Evolutionary conservation across 2,888 invertebrate species (phyloP), one percentile per base, ranked within the genome.

Genomic region (Caenorhabditis sulstoni): DNA sequence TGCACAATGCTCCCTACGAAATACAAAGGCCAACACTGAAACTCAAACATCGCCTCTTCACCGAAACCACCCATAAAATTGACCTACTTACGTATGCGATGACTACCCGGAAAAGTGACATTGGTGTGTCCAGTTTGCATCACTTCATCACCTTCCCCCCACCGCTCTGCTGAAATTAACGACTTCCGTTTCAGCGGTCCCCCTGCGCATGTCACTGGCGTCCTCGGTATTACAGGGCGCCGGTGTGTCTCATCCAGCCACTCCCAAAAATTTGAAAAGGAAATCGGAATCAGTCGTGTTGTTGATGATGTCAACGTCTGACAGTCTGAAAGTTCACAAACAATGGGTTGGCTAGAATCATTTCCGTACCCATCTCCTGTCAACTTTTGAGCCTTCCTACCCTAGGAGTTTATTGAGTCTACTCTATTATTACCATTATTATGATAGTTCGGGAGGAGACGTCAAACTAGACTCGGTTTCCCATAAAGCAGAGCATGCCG

Each of bases 401-500:
- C n/a, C n/a, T n/a, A n/a, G n/a, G n/a, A n/a, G n/a, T n/a, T n/a
- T n/a, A n/a, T n/a, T n/a, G n/a, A n/a, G n/a, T n/a, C n/a, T n/a
- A n/a, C n/a, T n/a, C n/a, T n/a, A n/a, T n/a, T n/a, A n/a, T n/a
- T n/a, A n/a, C n/a, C n/a, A n/a, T n/a, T n/a, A n/a, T n/a, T n/a
- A n/a, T n/a, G n/a, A n/a, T n/a, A n/a, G n/a, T n/a, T n/a, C n/a
- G n/a, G n/a, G n/a, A 29, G 29, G 7, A 29, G 22, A 18, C 37
- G 45, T 37, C 59, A 68, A 59, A 68, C 68, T 68, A 68, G 52
- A 71, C 18, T 55, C 22, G 11, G n/a, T 37, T 45, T 20, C 23
- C 8, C 44, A 9, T 16, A 62, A 57, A 57, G 47, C 62, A 71
- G 57, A 71, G 71, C 71, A 71, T 64, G 71, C 50, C 71, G 62